Conservation (phyloP, 2,888 invertebrate species). For the Amitus sp. region DNA sequence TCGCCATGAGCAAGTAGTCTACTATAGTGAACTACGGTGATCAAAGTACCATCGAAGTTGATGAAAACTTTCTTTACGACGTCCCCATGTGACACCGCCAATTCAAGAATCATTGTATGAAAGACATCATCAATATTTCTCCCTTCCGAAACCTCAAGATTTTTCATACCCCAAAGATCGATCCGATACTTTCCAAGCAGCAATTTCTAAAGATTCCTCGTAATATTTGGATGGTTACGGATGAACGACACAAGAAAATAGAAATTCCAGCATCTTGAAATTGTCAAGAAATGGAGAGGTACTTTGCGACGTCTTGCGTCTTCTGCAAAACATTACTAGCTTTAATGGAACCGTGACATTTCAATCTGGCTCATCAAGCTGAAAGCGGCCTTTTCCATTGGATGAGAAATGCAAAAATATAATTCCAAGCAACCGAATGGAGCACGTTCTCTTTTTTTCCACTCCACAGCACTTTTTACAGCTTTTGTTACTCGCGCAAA, state of each 20-base stretch:
- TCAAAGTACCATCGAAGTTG: not conserved
- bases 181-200: not conserved
- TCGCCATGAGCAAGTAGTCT: not conserved
- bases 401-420: no score
- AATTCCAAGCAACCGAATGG: no score
- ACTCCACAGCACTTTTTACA: not conserved
- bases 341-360: no score
- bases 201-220: not conserved
- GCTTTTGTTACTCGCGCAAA: not conserved
- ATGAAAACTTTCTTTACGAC: constrained; percentile 5
- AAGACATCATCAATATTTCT: not conserved
- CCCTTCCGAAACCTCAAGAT: not conserved
- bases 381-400: no score
- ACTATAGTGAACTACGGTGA: not conserved
- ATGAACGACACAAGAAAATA: no score
- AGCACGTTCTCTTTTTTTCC: not conserved
- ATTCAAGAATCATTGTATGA: not conserved
- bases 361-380: no score
- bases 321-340: no score
- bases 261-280: no score
- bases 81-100: not conserved
- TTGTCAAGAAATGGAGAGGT: no score
- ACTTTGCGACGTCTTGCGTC: no score
- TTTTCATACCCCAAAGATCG: not conserved
- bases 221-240: no score